A percentile compares a stretch with the other conserved stretches of the same genome.
These are phyloP conservation scores for Xenotilapia leptura DNA, from an alignment of 2,113 vertebrate genomes.

Conservation along the genomic window DNA sequence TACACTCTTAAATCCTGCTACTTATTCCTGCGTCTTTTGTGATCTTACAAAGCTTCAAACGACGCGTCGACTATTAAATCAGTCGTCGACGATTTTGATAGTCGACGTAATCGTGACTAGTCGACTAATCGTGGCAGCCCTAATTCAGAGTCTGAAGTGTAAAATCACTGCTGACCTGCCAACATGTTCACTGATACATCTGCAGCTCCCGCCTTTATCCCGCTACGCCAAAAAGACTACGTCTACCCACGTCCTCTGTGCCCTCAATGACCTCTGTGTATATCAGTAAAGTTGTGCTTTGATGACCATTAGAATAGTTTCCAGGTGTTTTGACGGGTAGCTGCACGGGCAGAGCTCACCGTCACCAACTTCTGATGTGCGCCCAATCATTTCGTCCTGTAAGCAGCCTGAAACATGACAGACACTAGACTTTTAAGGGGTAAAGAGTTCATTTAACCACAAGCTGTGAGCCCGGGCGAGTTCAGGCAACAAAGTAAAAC, in stretches of 20 bases:
- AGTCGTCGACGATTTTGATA: too few species aligned
- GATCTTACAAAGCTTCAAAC: too few species aligned
- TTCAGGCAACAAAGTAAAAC: not conserved
- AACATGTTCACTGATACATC: not conserved
- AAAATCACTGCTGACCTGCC: not conserved
- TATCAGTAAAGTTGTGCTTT: not conserved
- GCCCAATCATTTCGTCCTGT: accelerated
- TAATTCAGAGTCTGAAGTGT: not conserved
- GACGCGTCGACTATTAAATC: too few species aligned
- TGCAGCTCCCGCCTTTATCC: not conserved
- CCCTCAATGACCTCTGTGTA: accelerated
- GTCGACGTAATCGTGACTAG: too few species aligned
- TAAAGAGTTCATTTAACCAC: not conserved
- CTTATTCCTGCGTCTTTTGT: too few species aligned
- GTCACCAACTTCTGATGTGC: not conserved
- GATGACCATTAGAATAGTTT: not conserved
- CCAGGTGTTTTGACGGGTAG: not conserved
- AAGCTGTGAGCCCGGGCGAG: accelerated
- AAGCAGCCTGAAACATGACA: not conserved
- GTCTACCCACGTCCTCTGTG: not conserved
- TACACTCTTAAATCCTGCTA: too few species aligned
- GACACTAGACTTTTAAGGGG: not conserved
- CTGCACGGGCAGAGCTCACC: not conserved
- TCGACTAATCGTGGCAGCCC: too few species aligned
- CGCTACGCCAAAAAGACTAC: accelerated